Evolutionary conservation across 1,140 invertebrate genomes (phyloP).

Genomic region (Berghia stephanieae): DNA sequence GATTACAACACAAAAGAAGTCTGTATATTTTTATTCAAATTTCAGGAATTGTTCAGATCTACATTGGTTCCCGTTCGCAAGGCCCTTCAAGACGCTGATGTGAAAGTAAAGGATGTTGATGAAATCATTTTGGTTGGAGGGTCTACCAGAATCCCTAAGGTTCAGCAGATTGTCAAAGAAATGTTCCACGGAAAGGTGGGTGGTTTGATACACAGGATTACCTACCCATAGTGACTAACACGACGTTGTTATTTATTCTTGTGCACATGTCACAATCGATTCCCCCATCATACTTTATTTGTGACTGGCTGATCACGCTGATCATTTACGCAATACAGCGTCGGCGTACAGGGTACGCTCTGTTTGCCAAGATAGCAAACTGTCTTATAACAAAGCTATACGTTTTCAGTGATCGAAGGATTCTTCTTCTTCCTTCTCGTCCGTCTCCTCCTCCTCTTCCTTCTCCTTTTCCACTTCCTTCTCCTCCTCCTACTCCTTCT

Average conservation of each 20-base stretch:
- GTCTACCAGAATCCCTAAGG: conserved; percentile 98
- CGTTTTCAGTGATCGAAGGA: no score
- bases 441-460: no score
- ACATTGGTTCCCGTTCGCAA: conserved; percentile 92
- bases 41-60: conserved; percentile 90
- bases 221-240: not conserved
- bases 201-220: not conserved
- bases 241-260: not conserved
- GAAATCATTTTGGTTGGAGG: conserved; percentile 99
- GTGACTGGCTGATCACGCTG: conserved; percentile 10
- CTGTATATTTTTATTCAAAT: no score
- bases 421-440: no score
- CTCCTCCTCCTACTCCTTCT: no score
- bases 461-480: no score
- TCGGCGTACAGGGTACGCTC: not conserved
- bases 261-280: not conserved
- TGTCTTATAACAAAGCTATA: not conserved
- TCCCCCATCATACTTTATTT: not conserved
- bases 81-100: conserved; percentile 92
- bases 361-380: not conserved
- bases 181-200: conserved; percentile 80
- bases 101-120: conserved; percentile 98
- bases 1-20: no score
- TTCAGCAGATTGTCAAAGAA: conserved; percentile 98
- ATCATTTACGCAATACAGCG: no score